phyloP scores from a whole-genome alignment of 2,888 invertebrate species.

The Cenopis cana region DNA sequence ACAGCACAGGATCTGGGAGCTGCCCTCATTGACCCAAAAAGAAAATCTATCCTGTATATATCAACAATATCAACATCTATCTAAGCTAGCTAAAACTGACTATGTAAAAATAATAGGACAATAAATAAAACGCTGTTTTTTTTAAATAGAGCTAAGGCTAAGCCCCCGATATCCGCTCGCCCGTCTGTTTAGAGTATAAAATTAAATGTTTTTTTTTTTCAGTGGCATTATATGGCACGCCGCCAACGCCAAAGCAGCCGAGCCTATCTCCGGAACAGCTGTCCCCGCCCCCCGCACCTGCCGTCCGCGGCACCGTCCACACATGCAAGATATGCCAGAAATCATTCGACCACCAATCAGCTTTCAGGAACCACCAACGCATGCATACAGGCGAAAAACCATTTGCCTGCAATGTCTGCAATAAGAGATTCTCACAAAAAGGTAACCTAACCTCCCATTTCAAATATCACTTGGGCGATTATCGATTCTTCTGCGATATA shows the following conservation, averaged over 20 bases:
- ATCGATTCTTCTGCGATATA: conserved; percentile 9
- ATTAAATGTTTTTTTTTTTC: neutral
- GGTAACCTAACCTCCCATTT: conserved; percentile 8
- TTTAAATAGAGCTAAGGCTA: no score
- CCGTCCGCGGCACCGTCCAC: conserved; percentile 8
- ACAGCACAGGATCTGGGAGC: no score
- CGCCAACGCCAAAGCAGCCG: neutral
- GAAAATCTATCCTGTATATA: no score
- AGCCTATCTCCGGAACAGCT: neutral
- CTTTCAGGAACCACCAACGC: conserved; percentile 4
- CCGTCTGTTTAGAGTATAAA: no score
- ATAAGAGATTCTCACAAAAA: conserved; percentile 9
- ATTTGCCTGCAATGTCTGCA: conserved; percentile 12
- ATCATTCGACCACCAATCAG: neutral
- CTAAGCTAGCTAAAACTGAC: no score
- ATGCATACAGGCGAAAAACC: conserved; percentile 18
- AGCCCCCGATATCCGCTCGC: no score
- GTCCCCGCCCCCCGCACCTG: neutral
- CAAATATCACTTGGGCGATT: conserved; percentile 3
- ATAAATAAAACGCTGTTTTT: no score
- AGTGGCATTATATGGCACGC: conserved; percentile 10
- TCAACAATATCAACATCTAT: no score
- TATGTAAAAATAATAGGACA: no score
- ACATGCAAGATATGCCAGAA: conserved; percentile 11
- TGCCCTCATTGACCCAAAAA: no score